Conservation (phyloP, 2,888 invertebrate species). For the Watsonalla binaria region DNA sequence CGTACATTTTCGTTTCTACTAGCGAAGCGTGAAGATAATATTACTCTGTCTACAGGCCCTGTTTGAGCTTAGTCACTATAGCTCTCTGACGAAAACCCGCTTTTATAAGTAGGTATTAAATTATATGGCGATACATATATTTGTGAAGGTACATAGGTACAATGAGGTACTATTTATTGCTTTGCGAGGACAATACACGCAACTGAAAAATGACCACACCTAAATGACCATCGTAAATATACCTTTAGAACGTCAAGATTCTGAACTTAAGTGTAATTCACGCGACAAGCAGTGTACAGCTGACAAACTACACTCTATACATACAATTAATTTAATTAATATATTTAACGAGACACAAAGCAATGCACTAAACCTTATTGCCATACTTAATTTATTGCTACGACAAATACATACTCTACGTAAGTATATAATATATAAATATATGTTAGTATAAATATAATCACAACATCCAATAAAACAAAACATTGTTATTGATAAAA, state of each 20-base stretch:
- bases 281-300: slow-evolving; percentile 70
- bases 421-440: slow-evolving; percentile 26
- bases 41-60: too few relatives aligned
- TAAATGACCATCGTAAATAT: slow-evolving; percentile 50
- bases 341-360: slow-evolving; percentile 61
- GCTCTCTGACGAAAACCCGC: too few relatives aligned
- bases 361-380: slow-evolving; percentile 73
- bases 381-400: slow-evolving; percentile 77
- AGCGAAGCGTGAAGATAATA: too few relatives aligned
- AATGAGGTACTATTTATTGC: neutral
- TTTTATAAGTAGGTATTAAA: too few relatives aligned
- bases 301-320: slow-evolving; percentile 31
- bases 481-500: slow-evolving; percentile 48
- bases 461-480: slow-evolving; percentile 74
- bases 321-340: slow-evolving; percentile 24
- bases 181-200: neutral
- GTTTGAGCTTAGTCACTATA: too few relatives aligned
- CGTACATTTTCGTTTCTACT: too few relatives aligned
- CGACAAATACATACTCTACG: slow-evolving; percentile 69
- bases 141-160: neutral
- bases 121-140: too few relatives aligned
- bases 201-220: neutral
- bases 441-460: slow-evolving; percentile 65
- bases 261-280: slow-evolving; percentile 64
- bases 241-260: slow-evolving; percentile 61